A percentile compares a stretch with the other conserved stretches of the same genome.
Conservation (phyloP, 2,888 invertebrate genomes). For the Marasmarcha lunaedactyla region DNA sequence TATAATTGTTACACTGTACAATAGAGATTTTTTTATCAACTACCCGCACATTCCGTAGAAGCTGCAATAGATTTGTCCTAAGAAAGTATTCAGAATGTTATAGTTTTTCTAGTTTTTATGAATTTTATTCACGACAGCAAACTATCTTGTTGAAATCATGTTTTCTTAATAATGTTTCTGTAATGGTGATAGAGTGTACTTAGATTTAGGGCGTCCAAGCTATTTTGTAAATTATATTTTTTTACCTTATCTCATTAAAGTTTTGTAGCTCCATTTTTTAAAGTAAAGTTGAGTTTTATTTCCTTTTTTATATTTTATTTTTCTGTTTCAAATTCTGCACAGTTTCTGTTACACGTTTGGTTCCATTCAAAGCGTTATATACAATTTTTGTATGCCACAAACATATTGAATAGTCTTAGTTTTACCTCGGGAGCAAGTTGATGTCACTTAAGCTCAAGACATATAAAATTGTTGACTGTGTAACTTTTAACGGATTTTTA, state of each 20-base stretch:
- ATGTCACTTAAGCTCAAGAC: no score
- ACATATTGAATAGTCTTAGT: no score
- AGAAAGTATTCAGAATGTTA: not conserved
- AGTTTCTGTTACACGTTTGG: conserved; percentile 1
- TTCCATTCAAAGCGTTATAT: no score
- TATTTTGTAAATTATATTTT: conserved; percentile 4
- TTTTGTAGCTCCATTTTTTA: not conserved
- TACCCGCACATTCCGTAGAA: conserved; percentile 42
- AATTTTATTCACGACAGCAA: conserved; percentile 3
- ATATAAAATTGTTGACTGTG: no score
- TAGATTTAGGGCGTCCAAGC: conserved; percentile 46
- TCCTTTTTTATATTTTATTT: conserved; percentile 25
- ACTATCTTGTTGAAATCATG: conserved; percentile 24
- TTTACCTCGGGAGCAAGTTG: no score
- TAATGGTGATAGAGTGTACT: conserved; percentile 42
- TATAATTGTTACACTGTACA: conserved; percentile 16
- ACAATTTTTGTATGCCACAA: no score
- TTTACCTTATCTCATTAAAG: conserved; percentile 11
- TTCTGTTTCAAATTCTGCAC: conserved; percentile 19
- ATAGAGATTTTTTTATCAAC: conserved; percentile 22
- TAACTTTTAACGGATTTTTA: no score
- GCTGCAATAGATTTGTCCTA: conserved; percentile 40
- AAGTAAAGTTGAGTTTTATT: conserved; percentile 16
- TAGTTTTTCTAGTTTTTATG: not conserved
- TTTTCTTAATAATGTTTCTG: conserved; percentile 12